These are phyloP conservation scores for Ennomos fuscantarius DNA, from an alignment of 2,888 invertebrate species.

Conservation along the genomic window DNA sequence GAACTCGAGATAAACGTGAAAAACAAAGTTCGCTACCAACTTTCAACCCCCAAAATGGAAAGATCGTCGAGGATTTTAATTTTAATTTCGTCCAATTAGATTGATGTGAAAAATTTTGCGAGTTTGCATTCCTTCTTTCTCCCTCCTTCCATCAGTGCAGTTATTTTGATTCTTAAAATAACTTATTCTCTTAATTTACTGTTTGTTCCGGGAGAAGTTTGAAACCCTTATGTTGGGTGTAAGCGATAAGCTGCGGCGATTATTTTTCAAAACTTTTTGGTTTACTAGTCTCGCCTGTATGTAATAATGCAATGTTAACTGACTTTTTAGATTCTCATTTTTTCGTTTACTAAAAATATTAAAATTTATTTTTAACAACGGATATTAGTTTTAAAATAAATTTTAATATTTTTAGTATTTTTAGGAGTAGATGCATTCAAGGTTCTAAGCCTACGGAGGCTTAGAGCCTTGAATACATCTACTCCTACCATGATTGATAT, in stretches of 20 bases:
- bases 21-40: conserved; percentile 16
- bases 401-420: too few species aligned
- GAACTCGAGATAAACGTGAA: conserved; percentile 7
- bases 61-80: conserved; percentile 35
- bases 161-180: conserved; percentile 72
- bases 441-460: too few species aligned
- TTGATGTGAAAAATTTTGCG: conserved; percentile 35
- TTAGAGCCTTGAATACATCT: too few species aligned
- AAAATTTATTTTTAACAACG: too few species aligned
- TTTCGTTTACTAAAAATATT: too few species aligned
- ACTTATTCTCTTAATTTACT: conserved; percentile 75
- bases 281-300: too few species aligned
- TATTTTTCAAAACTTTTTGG: conserved; percentile 6
- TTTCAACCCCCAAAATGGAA: conserved; percentile 27
- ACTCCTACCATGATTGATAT: too few species aligned
- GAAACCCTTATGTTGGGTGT: conserved; percentile 39
- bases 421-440: too few species aligned
- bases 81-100: conserved; percentile 40
- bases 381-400: too few species aligned
- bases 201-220: conserved; percentile 66
- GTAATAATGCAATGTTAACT: too few species aligned
- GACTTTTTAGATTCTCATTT: too few species aligned
- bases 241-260: conserved; percentile 32
- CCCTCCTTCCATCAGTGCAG: conserved; percentile 52
- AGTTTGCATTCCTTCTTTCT: conserved; percentile 37